Base-by-base conservation (phyloP, 2,113 vertebrate genomes). In the Tringa solitaria region DNA sequence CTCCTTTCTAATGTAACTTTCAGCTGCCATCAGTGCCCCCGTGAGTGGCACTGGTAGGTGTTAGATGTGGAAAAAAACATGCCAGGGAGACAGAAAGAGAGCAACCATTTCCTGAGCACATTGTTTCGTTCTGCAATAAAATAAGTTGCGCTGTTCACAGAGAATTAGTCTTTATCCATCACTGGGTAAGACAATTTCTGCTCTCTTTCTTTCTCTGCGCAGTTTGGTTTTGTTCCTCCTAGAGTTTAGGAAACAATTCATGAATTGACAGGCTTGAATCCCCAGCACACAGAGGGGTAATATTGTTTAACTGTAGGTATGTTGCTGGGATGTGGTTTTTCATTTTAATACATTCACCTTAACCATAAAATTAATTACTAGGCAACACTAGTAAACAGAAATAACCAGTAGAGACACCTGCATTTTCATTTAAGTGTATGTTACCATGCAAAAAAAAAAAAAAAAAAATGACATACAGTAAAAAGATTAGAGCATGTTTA, bases 1-100 rank as follows among this genome's bases (percentile, higher is more conserved):
- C 56, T 59, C 57, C 45, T 46, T 56, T 79, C 68, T 63, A 85
- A 79, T 53, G 79, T 35, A 79, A 77, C 86, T 93, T 97, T 78
- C 74, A 94, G 91, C 90, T 92, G 95, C 85, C 89, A 88, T 39
- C 35, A 81, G 73, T 2, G 45, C 48, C 89, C 95, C 46, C n/a
- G 73, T 69, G 76, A 78, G 90, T 35, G 63, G 76, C 84, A 77
- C 78, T 32, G n/a, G 81, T 50, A 84, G 85, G 81, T 70, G 88
- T 94, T 26, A 91, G 84, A 89, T 84, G 81, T 79, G 84, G 86
- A 69, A 76, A 91, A 51, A 81, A 72, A 65, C 60, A 30, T 8
- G 65, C 70, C 85, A 84, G 70, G 85, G 54, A 80, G 32, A 87
- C 50, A 63, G 50, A 21, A 19, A 53, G 28, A 22, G 6, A 23